Percentiles rank a stretch among this genome's conserved stretches.
phyloP scores from a whole-genome alignment of 1,140 invertebrate genomes.

The Chelonus insularis region DNA sequence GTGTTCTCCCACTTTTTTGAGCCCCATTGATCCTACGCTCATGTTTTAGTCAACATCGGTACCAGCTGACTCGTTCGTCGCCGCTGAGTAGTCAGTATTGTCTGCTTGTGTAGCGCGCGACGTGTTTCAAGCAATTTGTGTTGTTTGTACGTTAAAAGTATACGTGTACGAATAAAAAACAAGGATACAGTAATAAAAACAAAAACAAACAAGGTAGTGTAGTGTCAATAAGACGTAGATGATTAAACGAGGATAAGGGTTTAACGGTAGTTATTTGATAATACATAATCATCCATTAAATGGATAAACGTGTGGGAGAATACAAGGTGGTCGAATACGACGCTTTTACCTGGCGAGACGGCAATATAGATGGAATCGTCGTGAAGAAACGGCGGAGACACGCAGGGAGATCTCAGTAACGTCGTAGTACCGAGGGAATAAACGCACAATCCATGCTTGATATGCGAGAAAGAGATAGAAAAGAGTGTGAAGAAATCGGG shows the following conservation, averaged over 20 bases:
- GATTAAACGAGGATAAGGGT: no score
- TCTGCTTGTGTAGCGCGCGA: slow-evolving; percentile 19
- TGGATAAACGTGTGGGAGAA: no score
- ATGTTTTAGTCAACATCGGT: slow-evolving; percentile 20
- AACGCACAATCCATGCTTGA: background rate
- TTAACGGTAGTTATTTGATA: no score
- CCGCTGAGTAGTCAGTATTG: slow-evolving; percentile 9
- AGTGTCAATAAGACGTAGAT: no score
- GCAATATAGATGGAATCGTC: background rate
- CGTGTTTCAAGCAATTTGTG: background rate
- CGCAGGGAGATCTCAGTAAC: background rate
- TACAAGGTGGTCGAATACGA: background rate
- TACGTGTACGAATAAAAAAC: no score
- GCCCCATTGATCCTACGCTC: slow-evolving; percentile 23
- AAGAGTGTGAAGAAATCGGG: background rate
- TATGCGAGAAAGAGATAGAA: background rate
- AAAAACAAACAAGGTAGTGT: no score
- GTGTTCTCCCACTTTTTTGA: no score
- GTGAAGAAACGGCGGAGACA: background rate
- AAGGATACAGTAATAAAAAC: no score
- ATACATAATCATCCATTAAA: no score
- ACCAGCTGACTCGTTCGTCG: slow-evolving; percentile 29
- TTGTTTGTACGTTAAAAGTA: background rate
- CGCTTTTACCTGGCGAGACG: background rate
- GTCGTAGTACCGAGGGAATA: background rate